Percentiles rank a stretch among this genome's conserved stretches.
These are phyloP conservation scores for Bacillus rossius DNA, from an alignment of 1,140 invertebrate genomes.

Conservation along the genomic window DNA sequence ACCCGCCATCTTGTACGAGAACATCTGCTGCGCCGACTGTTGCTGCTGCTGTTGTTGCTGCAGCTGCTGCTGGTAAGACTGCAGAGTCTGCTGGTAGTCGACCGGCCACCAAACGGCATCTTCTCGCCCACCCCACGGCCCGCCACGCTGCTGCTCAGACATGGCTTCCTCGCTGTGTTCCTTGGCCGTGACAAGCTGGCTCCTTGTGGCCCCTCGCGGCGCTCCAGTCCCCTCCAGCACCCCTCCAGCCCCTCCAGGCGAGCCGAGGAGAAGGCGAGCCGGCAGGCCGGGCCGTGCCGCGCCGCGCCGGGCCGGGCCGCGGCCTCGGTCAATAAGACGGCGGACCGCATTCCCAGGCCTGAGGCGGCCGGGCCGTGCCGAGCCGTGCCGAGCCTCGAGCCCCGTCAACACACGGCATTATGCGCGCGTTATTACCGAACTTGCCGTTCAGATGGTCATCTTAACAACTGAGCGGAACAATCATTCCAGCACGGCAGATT, in stretches of 20 bases:
- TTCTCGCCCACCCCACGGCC: slow-evolving; percentile 34
- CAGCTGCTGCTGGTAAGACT: slow-evolving; percentile 45
- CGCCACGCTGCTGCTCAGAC: slow-evolving; percentile 18
- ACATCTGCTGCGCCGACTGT: slow-evolving; percentile 62
- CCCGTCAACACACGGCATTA: no score
- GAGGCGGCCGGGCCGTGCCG: slow-evolving; percentile 13
- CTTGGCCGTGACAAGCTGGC: not conserved
- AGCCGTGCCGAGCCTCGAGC: not conserved
- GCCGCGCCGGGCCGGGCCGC: not conserved
- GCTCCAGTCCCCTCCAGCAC: slow-evolving; percentile 5
- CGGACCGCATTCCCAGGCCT: slow-evolving; percentile 44
- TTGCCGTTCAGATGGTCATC: no score
- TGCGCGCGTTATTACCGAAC: no score
- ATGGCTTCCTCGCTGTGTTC: slow-evolving; percentile 36
- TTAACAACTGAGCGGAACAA: no score
- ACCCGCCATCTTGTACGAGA: slow-evolving; percentile 72
- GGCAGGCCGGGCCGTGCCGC: slow-evolving; percentile 34
- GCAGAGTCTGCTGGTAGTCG: slow-evolving; percentile 43
- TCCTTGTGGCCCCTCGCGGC: slow-evolving; percentile 1
- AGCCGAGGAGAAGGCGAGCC: slow-evolving; percentile 31
- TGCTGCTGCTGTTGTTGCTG: slow-evolving; percentile 41
- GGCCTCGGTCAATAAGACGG: slow-evolving; percentile 42
- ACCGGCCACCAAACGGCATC: slow-evolving; percentile 57
- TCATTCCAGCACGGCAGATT: no score
- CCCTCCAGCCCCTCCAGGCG: no score